These are phyloP conservation scores for Megathymus violae DNA, from an alignment of 1,140 invertebrate species.

Conservation along the genomic window DNA sequence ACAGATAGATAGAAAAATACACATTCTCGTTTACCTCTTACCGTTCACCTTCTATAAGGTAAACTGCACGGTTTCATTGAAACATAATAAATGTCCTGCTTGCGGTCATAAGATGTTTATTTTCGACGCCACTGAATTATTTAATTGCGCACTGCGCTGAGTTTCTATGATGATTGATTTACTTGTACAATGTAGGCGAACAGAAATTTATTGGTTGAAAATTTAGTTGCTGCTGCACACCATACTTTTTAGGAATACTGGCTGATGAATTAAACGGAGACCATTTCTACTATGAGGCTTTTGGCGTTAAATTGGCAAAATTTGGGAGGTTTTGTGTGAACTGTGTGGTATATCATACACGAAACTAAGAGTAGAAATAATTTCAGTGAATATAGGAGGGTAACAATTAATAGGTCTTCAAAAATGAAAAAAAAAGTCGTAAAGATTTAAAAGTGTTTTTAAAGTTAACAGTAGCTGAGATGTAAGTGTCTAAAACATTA, in stretches of 20 bases:
- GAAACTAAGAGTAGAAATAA: too few species aligned
- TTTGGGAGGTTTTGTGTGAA: too few species aligned
- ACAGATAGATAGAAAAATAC: not conserved
- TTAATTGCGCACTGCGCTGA: not conserved
- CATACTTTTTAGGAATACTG: not conserved
- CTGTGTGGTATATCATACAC: too few species aligned
- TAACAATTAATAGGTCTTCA: too few species aligned
- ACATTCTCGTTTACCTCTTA: not conserved
- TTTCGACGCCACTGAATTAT: not conserved
- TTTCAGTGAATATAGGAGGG: too few species aligned
- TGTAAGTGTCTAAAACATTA: too few species aligned
- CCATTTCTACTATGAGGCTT: too few species aligned
- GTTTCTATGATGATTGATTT: not conserved
- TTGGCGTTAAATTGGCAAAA: too few species aligned
- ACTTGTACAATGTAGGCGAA: not conserved
- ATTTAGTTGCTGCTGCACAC: not conserved
- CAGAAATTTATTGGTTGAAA: not conserved
- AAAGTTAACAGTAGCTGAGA: too few species aligned
- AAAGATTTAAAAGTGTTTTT: too few species aligned
- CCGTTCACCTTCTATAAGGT: not conserved
- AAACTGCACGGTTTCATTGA: not conserved
- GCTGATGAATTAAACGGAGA: not conserved
- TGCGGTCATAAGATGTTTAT: not conserved
- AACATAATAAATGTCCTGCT: not conserved
- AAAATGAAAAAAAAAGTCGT: too few species aligned